Evolutionary conservation across 2,113 vertebrate genomes (phyloP), one percentile per base, ranked within the genome.

Genomic region (Elephas maximus): DNA sequence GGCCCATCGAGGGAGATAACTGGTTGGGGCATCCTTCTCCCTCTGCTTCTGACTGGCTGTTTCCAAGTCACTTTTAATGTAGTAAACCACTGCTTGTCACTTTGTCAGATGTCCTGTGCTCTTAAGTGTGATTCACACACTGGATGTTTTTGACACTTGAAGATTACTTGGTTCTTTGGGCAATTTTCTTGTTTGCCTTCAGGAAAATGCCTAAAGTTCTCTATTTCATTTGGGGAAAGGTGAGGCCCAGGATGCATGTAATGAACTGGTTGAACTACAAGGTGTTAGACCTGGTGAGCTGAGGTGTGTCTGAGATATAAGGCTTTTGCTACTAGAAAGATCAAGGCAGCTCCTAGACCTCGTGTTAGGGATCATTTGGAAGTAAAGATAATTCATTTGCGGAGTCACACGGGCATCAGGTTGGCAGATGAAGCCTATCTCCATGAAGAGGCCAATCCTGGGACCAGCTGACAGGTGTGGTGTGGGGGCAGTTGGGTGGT

Each of bases 131-230:
- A 98, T 81, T 96, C 1, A 20, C 28, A 21, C 62, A 23, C 62
- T 76, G 82, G 96, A 97, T 97, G 95, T 86, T 95, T 97, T 96
- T 97, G 97, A 97, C 97, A 88, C 96, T 97, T 97, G 95, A 97
- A 97, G 95, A 97, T 97, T 96, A 94, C 96, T 97, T 94, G 96
- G 92, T 96, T 97, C 92, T 93, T 97, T 95, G 97, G 96, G 71
- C 95, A 97, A 90, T 98, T 97, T 97, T 97, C 96, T 97, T 96
- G 87, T 95, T 97, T 84, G 95, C 95, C 97, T 97, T 97, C 92
- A 90, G 89, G 92, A 97, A 95, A 94, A 92, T 67, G 87, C 90
- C 95, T 95, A 77, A 63, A 73, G 51, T 95, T 97, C 86, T 95
- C 90, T 60, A 1, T 91, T 96, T 84, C 80, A 90, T 82, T 53